Evolutionary conservation across 64 coral and sea anemone genomes (phyloP), one percentile per base, ranked within the genome.

Genomic region (Orbicella faveolata): DNA sequence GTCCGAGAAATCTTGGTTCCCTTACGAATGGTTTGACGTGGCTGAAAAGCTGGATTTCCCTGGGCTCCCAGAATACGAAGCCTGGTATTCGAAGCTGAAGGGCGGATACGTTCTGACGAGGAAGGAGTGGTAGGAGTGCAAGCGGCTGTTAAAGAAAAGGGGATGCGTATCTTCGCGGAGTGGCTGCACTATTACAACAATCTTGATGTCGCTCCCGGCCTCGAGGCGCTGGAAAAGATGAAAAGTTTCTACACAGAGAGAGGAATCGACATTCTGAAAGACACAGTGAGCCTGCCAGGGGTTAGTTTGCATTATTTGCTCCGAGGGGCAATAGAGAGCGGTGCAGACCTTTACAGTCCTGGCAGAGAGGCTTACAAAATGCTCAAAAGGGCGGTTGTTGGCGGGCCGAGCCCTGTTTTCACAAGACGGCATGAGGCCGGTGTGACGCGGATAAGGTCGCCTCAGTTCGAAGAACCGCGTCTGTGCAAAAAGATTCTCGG

Each of bases 181-280:
- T 92, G 33, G 90, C 79, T 34, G 61, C 23, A 59, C 89, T 79
- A 30, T 30, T 30, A 30, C 30, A 30, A 30, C 30, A 30, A 30
- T 30, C 30, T 30, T 30, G 30, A 30, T 30, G 30, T 30, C 30
- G 30, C 30, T 30, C 30, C 30, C 30, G 30, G 30, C 30, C 30
- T 30, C 30, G 30, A 30, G 30, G 30, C 30, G 30, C 30, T 30
- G 30, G 30, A 30, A 30, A 30, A 30, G 30, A 30, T 76, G 1
- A 81, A 75, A 25, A 62, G 52, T 8, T 85, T 88, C 73, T 88
- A 93, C 87, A 79, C 87, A 61, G 75, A 75, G 3, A 74, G 78
- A 19, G 76, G 87, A 57, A 87, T 92, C 48, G 90, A 92, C 34
- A 61, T 92, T 3, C n/a, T 87, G 19, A 92, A 84, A 77, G 89